These are phyloP conservation scores for Cryptocheilus praepositus DNA, from an alignment of 2,888 invertebrate genomes.

Conservation along the genomic window DNA sequence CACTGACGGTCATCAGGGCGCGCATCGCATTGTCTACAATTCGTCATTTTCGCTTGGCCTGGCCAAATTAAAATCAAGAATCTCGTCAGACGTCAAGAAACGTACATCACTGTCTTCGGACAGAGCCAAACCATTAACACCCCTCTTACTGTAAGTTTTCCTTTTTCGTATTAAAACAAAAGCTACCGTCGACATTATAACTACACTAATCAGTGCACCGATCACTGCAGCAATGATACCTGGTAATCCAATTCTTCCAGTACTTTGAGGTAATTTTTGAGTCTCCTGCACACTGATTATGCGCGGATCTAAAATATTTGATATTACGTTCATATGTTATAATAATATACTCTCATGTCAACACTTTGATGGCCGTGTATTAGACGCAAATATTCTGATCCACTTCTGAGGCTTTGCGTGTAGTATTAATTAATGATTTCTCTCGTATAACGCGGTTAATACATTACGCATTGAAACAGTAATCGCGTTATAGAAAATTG, in stretches of 20 bases:
- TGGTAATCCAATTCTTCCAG: conserved; percentile 21
- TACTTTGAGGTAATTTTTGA: conserved; percentile 20
- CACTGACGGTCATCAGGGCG: too few relatives aligned
- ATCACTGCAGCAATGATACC: conserved; percentile 58
- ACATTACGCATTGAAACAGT: too few relatives aligned
- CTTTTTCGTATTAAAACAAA: conserved; percentile 50
- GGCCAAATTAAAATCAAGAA: conserved; percentile 76
- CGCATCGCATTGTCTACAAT: conserved; percentile 24
- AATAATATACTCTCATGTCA: too few relatives aligned
- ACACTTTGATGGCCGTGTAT: too few relatives aligned
- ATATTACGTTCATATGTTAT: too few relatives aligned
- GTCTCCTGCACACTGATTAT: conserved; percentile 23
- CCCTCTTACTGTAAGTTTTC: conserved; percentile 60
- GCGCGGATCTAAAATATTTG: conserved; percentile 24
- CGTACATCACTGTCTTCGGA: conserved; percentile 78
- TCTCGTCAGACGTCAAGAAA: conserved; percentile 78
- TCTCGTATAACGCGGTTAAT: too few relatives aligned
- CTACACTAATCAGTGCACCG: conserved; percentile 57
- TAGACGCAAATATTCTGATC: too few relatives aligned
- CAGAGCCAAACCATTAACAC: conserved; percentile 63
- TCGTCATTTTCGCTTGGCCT: conserved; percentile 66
- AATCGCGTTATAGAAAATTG: too few relatives aligned
- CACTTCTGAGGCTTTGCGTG: too few relatives aligned
- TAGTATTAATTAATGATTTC: too few relatives aligned
- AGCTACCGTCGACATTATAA: conserved; percentile 49